Conservation (phyloP, 2,113 vertebrate species). For the Podarcis cretensis region DNA sequence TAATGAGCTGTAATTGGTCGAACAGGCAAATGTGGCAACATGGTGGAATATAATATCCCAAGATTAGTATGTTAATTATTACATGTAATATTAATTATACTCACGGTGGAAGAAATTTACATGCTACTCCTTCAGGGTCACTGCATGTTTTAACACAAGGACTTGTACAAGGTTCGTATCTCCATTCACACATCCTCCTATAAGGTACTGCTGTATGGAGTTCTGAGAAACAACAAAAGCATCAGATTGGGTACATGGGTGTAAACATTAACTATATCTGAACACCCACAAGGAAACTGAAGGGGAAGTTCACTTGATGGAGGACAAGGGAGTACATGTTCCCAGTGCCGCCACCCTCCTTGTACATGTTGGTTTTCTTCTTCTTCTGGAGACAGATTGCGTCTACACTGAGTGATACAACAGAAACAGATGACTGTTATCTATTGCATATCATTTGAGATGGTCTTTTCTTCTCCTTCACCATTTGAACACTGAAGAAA, state of each 20-base stretch:
- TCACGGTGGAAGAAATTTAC: conserved; percentile 95
- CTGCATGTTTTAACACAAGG: conserved; percentile 92
- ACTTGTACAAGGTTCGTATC: conserved; percentile 89
- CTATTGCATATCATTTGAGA: neutral
- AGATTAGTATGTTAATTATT: neutral
- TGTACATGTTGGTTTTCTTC: neutral
- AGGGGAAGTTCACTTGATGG: neutral
- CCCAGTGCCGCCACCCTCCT: neutral
- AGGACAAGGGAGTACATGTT: neutral
- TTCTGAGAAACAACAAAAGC: conserved; percentile 76
- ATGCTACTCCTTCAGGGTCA: conserved; percentile 87
- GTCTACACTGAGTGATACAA: too few species aligned
- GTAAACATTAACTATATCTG: neutral
- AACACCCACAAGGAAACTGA: neutral
- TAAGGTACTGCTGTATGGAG: conserved; percentile 90
- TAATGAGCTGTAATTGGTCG: neutral
- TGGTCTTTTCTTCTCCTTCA: neutral
- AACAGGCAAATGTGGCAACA: neutral
- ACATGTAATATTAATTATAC: conserved; percentile 53
- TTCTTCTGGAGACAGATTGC: neutral
- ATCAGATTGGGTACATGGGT: neutral
- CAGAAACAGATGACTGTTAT: neutral
- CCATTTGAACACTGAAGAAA: neutral
- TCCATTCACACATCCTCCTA: conserved; percentile 96
- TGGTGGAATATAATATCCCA: neutral